Evolutionary conservation across 2,113 vertebrate species (phyloP).

Genomic region (Bujurquina vittata): DNA sequence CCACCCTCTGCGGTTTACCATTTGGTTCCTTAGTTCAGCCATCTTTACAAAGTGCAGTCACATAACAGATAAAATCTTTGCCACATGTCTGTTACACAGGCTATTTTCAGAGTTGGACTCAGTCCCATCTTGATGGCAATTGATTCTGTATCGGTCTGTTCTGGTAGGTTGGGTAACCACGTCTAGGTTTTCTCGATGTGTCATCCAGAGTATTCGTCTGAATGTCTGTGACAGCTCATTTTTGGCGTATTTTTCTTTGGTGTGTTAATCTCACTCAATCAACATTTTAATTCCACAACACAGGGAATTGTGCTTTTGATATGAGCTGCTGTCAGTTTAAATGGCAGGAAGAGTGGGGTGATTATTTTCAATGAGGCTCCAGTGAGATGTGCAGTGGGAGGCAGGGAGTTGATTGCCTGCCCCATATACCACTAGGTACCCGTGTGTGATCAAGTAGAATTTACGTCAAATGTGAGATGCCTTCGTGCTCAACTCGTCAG

Average conservation of each 20-base stretch:
- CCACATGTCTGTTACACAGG: background rate
- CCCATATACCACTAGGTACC: slow-evolving; percentile 9
- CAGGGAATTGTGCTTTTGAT: slow-evolving; percentile 1
- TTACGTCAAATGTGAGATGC: slow-evolving; percentile 9
- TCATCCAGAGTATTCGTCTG: background rate
- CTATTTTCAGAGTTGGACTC: background rate
- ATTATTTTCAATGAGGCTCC: slow-evolving; percentile 43
- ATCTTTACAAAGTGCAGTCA: background rate
- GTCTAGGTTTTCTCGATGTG: background rate
- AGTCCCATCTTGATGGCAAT: background rate
- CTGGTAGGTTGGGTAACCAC: background rate
- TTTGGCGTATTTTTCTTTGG: slow-evolving; percentile 8
- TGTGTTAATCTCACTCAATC: slow-evolving; percentile 11
- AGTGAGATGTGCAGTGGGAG: slow-evolving; percentile 17
- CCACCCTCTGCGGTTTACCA: background rate
- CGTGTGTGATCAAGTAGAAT: slow-evolving; percentile 40
- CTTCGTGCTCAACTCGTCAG: slow-evolving; percentile 2
- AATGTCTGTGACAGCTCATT: background rate
- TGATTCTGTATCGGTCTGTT: background rate
- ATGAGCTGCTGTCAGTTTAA: slow-evolving; percentile 25
- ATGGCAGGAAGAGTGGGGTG: slow-evolving; percentile 31
- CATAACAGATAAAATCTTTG: background rate
- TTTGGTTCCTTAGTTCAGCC: background rate
- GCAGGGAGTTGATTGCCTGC: slow-evolving; percentile 32
- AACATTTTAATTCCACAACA: slow-evolving; percentile 15